phyloP scores from a whole-genome alignment of 2,888 invertebrate genomes.

The Lycaena phlaeas region DNA sequence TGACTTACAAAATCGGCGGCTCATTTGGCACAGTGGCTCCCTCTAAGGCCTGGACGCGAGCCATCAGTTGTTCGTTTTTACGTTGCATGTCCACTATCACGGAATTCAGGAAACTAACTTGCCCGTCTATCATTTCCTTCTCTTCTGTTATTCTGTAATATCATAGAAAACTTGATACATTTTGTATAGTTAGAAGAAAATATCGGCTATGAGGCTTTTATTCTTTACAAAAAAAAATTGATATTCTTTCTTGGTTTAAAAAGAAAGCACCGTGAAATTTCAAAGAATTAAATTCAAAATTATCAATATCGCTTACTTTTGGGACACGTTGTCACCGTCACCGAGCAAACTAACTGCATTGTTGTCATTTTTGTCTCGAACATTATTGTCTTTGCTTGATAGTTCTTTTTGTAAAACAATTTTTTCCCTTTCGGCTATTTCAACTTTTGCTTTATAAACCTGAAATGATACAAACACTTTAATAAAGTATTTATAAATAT shows the following conservation, averaged over 20 bases:
- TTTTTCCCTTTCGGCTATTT: slow-evolving; percentile 55
- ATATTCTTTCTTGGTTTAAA: too few species aligned
- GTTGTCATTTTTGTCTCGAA: slow-evolving; percentile 57
- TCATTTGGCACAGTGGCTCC: slow-evolving; percentile 60
- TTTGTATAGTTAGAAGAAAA: not conserved
- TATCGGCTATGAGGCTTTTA: not conserved
- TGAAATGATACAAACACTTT: slow-evolving; percentile 32
- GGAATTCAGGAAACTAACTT: slow-evolving; percentile 93
- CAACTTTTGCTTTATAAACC: slow-evolving; percentile 50
- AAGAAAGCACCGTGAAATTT: too few species aligned
- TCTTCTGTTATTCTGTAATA: slow-evolving; percentile 63
- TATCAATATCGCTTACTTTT: slow-evolving; percentile 35
- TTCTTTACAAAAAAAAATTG: too few species aligned
- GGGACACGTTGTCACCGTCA: slow-evolving; percentile 40
- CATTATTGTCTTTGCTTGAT: slow-evolving; percentile 31
- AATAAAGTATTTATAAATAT: too few species aligned
- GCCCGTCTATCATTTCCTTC: slow-evolving; percentile 77
- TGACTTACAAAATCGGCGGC: slow-evolving; percentile 29
- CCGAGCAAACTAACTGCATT: slow-evolving; percentile 43
- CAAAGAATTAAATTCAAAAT: too few species aligned
- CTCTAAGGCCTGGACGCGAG: slow-evolving; percentile 85
- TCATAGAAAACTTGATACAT: not conserved
- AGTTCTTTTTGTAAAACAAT: slow-evolving; percentile 47
- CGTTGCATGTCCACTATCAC: slow-evolving; percentile 97
- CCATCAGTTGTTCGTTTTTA: slow-evolving; percentile 88